phyloP scores from a whole-genome alignment of 2,113 vertebrate species.

The Canis aureus region DNA sequence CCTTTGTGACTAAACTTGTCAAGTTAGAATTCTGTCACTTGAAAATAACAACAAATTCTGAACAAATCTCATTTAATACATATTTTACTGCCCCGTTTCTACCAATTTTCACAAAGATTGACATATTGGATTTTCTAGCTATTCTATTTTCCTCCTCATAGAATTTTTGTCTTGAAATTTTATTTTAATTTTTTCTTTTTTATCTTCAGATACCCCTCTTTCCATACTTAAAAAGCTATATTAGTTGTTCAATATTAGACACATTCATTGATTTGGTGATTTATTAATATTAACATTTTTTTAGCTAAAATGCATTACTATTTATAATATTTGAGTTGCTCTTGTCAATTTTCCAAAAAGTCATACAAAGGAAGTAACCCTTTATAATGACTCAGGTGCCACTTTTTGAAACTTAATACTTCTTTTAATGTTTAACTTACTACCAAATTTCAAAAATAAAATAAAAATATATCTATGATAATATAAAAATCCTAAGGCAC shows the following conservation, averaged over 20 bases:
- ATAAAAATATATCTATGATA: neutral
- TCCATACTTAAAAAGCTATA: neutral
- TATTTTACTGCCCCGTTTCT: neutral
- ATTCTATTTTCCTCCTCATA: neutral
- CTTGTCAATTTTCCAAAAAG: neutral
- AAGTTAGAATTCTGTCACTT: neutral
- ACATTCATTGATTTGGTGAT: neutral
- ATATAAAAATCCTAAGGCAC: neutral
- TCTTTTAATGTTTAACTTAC: neutral
- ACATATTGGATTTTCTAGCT: neutral
- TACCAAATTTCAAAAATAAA: neutral
- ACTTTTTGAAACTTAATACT: neutral
- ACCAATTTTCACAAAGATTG: neutral
- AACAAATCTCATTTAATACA: neutral
- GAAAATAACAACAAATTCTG: neutral
- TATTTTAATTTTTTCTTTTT: neutral
- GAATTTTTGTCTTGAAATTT: neutral
- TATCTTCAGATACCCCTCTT: neutral
- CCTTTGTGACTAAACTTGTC: neutral
- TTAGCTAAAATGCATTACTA: neutral
- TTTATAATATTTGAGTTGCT: conserved; percentile 4
- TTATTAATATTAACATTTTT: neutral
- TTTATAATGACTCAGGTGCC: neutral
- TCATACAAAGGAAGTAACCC: neutral
- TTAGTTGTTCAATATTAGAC: neutral